Evolutionary conservation across 2,797 vertebrate genomes (phyloP).

Genomic region (Sebastes matsubarae): DNA sequence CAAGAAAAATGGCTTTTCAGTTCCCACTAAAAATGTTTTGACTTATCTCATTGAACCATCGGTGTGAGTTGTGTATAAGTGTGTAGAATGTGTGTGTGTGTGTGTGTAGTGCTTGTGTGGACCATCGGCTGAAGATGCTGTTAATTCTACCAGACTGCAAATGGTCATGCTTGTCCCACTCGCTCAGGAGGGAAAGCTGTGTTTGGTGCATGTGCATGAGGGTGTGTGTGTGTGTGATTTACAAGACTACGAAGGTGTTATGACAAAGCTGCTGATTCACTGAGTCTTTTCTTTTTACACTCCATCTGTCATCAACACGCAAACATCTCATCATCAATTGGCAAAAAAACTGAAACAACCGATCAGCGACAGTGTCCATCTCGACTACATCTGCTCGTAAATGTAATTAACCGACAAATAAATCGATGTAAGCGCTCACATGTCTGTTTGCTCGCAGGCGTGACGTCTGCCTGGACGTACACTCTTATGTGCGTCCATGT

Average conservation of each 20-base stretch:
- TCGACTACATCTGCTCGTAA: not conserved
- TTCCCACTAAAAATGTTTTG: conserved; percentile 29
- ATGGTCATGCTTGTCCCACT: conserved; percentile 50
- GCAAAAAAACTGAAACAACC: not conserved
- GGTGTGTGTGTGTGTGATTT: conserved; percentile 3
- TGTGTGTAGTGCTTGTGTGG: not conserved
- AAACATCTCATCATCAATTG: not conserved
- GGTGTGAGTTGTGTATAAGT: not conserved
- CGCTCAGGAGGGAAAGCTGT: conserved; percentile 24
- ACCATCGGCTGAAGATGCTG: conserved; percentile 11
- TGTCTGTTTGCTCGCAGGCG: not conserved
- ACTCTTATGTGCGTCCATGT: conserved; percentile 12
- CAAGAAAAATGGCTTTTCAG: not conserved
- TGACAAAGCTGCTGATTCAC: conserved; percentile 33
- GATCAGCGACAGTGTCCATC: not conserved
- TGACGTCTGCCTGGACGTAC: not conserved
- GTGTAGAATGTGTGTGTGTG: not conserved
- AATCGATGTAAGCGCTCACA: not conserved
- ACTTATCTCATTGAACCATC: conserved; percentile 11
- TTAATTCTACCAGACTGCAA: conserved; percentile 57
- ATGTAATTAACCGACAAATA: conserved; percentile 14
- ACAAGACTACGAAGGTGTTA: conserved; percentile 37
- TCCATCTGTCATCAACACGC: conserved; percentile 39
- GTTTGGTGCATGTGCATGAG: not conserved
- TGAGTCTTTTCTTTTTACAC: conserved; percentile 11